Evolutionary conservation across 2,113 vertebrate genomes (phyloP), one percentile per base, ranked within the genome.

Genomic region (Actenoides hombroni): DNA sequence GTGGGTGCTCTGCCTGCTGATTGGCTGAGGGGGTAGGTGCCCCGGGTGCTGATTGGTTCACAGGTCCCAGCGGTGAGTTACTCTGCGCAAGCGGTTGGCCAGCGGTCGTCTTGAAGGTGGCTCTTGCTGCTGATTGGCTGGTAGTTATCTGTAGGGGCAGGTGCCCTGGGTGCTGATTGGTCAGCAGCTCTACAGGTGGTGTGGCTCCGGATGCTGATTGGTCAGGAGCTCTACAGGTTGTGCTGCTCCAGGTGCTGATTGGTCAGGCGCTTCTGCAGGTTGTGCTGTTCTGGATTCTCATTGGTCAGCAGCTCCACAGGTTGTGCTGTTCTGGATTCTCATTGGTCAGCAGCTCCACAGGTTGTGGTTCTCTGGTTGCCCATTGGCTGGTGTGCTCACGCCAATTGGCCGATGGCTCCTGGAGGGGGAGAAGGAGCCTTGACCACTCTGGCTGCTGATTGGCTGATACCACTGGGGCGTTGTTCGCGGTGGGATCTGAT

Each of bases 111-210:
- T 42, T 35, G 46, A n/a, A 33, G 16, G 39, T 8, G 16, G 26
- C 15, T 21, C n/a, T 57, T 26, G 3, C 3, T 48, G 16, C 28
- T 56, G 16, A 9, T 84, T 83, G 69, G 69, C 3, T 56, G n/a
- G 31, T 0, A 0, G 54, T 40, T 49, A 18, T 3, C 13, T 5
- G 16, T 13, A 70, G 65, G n/a, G 69, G 1, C 4, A 21, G 26
- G 11, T 35, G 18, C 44, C 18, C 42, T 40, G 6, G 0, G 0
- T 25, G 6, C 14, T 44, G 31, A 51, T 69, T 86, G 74, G 60
- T 5, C 63, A 24, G 54, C 1, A 0, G 2, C 2, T 35, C 10
- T 4, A 24, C 9, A n/a, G 67, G 56, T 61, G 18, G 14, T n/a
- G 15, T 5, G 21, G 10, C 6, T 48, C 49, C n/a, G 3, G 5